Evolutionary conservation across 2,888 invertebrate genomes (phyloP).

Genomic region (Drosophila dives): DNA sequence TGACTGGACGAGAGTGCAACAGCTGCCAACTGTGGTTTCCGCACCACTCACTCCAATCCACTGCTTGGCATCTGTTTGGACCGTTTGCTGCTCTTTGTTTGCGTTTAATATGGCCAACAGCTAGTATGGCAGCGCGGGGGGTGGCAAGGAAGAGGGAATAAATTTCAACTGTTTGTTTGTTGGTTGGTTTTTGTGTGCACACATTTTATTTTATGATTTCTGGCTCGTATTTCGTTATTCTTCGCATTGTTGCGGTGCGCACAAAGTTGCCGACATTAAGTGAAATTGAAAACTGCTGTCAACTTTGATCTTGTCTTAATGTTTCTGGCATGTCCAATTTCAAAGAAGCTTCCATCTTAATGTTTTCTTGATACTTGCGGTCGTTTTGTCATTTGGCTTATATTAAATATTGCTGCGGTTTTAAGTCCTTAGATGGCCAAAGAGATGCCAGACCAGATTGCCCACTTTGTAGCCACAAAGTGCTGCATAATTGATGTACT

Average conservation of each 20-base stretch:
- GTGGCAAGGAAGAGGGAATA: constrained; percentile 21
- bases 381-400: constrained; percentile 42
- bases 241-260: constrained; percentile 29
- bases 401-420: constrained; percentile 51
- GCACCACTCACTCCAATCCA: constrained; percentile 16
- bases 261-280: constrained; percentile 64
- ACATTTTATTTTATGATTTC: constrained; percentile 55
- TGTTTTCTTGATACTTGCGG: constrained; percentile 24
- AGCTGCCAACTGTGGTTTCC: constrained; percentile 50
- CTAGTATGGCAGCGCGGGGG: not conserved
- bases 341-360: constrained; percentile 57
- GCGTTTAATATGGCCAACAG: constrained; percentile 41
- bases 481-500: constrained; percentile 62
- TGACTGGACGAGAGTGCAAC: constrained; percentile 55
- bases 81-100: constrained; percentile 29
- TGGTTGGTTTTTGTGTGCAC: constrained; percentile 31
- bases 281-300: constrained; percentile 74
- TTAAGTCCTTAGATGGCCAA: constrained; percentile 13
- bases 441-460: not conserved
- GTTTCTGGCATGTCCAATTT: constrained; percentile 75
- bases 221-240: constrained; percentile 14
- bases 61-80: constrained; percentile 28
- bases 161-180: constrained; percentile 41
- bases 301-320: constrained; percentile 64
- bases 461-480: constrained; percentile 31